phyloP scores from a whole-genome alignment of 2,888 invertebrate genomes.

The Cheilosia impressa region DNA sequence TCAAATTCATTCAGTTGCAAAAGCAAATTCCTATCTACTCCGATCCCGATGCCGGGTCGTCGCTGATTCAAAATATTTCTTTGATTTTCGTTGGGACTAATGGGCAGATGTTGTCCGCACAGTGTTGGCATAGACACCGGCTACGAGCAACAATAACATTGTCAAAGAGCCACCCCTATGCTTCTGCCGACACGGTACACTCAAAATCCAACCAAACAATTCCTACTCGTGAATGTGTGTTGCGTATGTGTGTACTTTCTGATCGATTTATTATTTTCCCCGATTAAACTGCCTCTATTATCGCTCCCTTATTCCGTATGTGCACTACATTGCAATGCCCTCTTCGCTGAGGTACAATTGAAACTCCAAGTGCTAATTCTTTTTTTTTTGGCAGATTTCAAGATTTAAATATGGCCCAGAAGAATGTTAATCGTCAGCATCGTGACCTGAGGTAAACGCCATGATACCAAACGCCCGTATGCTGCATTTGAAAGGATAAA shows the following conservation, averaged over 20 bases:
- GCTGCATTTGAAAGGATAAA: conserved; percentile 56
- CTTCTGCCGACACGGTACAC: conserved; percentile 32
- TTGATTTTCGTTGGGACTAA: conserved; percentile 39
- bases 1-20: neutral
- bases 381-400: conserved; percentile 50
- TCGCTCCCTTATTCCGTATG: conserved; percentile 24
- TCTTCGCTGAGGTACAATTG: conserved; percentile 28
- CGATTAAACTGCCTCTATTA: conserved; percentile 12
- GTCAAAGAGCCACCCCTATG: conserved; percentile 65
- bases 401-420: conserved; percentile 37
- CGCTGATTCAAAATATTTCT: conserved; percentile 43
- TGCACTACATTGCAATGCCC: conserved; percentile 60
- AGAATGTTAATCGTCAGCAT: conserved; percentile 65
- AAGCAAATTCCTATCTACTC: neutral
- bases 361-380: conserved; percentile 61
- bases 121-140: conserved; percentile 70
- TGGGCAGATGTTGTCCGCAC: conserved; percentile 62
- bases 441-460: conserved; percentile 37
- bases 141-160: conserved; percentile 58
- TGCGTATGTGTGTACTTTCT: conserved; percentile 11
- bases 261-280: conserved; percentile 62
- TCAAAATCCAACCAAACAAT: conserved; percentile 53
- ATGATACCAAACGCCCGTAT: conserved; percentile 65
- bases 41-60: neutral
- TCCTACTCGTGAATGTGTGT: conserved; percentile 6